Conservation (phyloP, 2,888 invertebrate species). For the Aquatica leii region DNA sequence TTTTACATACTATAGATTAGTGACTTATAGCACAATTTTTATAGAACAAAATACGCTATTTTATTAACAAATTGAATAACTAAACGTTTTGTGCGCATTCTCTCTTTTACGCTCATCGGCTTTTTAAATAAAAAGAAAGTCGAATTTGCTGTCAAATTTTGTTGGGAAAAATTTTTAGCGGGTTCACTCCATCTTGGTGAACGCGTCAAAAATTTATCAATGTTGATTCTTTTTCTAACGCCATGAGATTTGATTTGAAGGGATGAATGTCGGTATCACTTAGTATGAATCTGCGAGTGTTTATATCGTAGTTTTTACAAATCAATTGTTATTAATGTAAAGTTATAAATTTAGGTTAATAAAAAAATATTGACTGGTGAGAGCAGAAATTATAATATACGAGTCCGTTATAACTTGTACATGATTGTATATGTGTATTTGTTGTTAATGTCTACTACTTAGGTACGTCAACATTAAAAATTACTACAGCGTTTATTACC, state of each 20-base stretch:
- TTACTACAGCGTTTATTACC: slow-evolving; percentile 31
- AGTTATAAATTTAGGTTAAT: slow-evolving; percentile 34
- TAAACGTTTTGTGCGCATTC: slow-evolving; percentile 25
- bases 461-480: slow-evolving; percentile 31
- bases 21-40: slow-evolving; percentile 35
- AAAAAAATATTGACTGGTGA: slow-evolving; percentile 50
- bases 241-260: slow-evolving; percentile 31
- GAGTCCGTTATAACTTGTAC: slow-evolving; percentile 48
- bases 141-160: slow-evolving; percentile 20
- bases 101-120: slow-evolving; percentile 30
- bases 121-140: slow-evolving; percentile 35
- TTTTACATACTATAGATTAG: slow-evolving; percentile 33
- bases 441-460: slow-evolving; percentile 36
- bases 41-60: slow-evolving; percentile 35
- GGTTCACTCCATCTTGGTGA: slow-evolving; percentile 13
- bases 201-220: slow-evolving; percentile 25
- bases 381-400: slow-evolving; percentile 53
- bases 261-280: slow-evolving; percentile 24
- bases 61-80: slow-evolving; percentile 29
- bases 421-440: slow-evolving; percentile 42
- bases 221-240: slow-evolving; percentile 26
- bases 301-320: slow-evolving; percentile 42
- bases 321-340: slow-evolving; percentile 38
- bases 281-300: slow-evolving; percentile 41
- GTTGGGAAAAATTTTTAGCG: slow-evolving; percentile 26